These are phyloP conservation scores for Halcyon leucocephala DNA, from an alignment of 2,797 vertebrate species.

Conservation along the genomic window DNA sequence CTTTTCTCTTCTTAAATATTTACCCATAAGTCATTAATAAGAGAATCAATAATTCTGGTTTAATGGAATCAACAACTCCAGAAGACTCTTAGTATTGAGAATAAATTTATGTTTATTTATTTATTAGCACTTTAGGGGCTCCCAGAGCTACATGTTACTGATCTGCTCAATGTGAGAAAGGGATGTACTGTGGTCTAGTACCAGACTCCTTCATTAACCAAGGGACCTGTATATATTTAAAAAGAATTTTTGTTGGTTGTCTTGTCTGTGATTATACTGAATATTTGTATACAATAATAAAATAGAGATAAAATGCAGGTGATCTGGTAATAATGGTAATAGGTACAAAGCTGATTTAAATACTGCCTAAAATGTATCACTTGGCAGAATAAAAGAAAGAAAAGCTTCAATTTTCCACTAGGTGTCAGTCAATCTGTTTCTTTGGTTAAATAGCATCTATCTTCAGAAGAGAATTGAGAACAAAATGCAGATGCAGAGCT, in stretches of 20 bases:
- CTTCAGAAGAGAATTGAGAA: background rate
- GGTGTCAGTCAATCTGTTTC: constrained; percentile 54
- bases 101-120: background rate
- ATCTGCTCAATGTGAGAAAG: background rate
- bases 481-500: background rate
- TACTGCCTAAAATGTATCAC: background rate
- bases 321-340: background rate
- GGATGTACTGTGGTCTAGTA: background rate
- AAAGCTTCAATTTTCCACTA: constrained; percentile 27
- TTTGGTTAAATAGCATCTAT: background rate
- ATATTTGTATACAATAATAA: background rate
- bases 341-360: background rate
- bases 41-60: background rate
- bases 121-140: background rate
- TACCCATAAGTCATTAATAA: background rate
- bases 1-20: background rate
- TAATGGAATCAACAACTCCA: background rate
- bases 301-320: background rate
- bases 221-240: background rate
- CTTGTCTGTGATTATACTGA: background rate
- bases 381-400: background rate
- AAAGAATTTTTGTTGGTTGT: background rate
- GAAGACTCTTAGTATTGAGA: background rate
- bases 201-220: background rate
- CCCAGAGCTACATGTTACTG: background rate